Evolutionary conservation across 2,797 vertebrate species (phyloP).

Genomic region (Pseudomugil tenellus): DNA sequence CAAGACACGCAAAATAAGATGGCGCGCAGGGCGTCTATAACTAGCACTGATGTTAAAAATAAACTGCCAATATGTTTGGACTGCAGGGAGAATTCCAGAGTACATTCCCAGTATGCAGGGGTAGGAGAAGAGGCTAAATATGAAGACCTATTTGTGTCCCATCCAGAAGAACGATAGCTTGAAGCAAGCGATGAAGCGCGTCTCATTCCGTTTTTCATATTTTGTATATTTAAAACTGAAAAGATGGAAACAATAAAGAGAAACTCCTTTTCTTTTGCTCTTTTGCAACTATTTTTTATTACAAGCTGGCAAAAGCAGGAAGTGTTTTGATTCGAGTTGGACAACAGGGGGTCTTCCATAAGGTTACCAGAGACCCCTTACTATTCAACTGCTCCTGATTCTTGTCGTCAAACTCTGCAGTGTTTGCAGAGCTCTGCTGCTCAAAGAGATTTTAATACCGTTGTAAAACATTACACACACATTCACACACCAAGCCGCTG

Average conservation of each 20-base stretch:
- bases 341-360: constrained; percentile 71
- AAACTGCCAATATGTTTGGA: constrained; percentile 77
- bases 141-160: constrained; percentile 74
- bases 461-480: constrained; percentile 60
- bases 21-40: constrained; percentile 69
- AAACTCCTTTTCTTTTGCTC: constrained; percentile 21
- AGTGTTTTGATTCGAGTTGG: constrained; percentile 57
- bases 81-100: constrained; percentile 73
- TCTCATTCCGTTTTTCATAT: constrained; percentile 3
- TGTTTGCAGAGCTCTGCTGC: constrained; percentile 48
- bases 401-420: constrained; percentile 44
- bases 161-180: constrained; percentile 40
- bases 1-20: constrained; percentile 64
- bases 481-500: constrained; percentile 12
- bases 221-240: neutral
- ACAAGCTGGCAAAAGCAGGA: constrained; percentile 61
- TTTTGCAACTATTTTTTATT: constrained; percentile 64
- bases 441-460: constrained; percentile 25
- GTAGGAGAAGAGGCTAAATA: constrained; percentile 61
- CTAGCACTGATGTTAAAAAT: constrained; percentile 75
- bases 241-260: neutral
- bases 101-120: constrained; percentile 71
- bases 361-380: constrained; percentile 57
- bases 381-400: constrained; percentile 30
- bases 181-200: neutral